Evolutionary conservation across 2,797 vertebrate species (phyloP), one percentile per base, ranked within the genome.

Genomic region (Pampus argenteus): DNA sequence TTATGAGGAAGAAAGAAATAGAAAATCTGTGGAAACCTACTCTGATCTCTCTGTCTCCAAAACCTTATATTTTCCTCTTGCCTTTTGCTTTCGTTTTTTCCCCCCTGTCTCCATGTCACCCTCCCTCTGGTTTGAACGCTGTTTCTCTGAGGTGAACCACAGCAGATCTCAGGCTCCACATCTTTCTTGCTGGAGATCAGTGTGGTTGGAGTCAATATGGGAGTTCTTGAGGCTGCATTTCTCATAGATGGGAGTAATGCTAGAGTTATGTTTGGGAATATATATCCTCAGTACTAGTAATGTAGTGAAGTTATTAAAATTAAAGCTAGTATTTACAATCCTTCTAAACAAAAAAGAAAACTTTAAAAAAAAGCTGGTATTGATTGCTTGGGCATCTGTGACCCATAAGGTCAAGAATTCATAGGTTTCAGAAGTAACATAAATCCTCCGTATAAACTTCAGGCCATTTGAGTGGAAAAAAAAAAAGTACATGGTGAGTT

Each of bases 81-180:
- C 64, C 52, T 54, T 29, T 82, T 34, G 60, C n/a, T 29, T 42
- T 67, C 40, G 11, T 63, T 74, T 61, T 70, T 59, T 38, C 48
- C 44, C 34, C 48, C 18, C 9, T 11, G n/a, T 79, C 63, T 77
- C 49, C n/a, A 63, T 59, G 62, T 49, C 50, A 63, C 54, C 56
- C 56, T 78, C 23, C 14, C 67, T 69, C 40, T 78, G 76, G 77
- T 69, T 78, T 67, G 28, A 73, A 59, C 59, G 47, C 57, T 61
- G 65, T 80, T 73, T 71, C 48, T 77, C 61, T 86, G 86, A 88
- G 87, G 88, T 79, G 74, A 88, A 86, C 89, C 89, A 74, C 85
- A 81, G 74, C 73, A 78, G 67, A 84, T 88, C 81, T 74, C 76
- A 81, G 85, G 71, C 87, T 87, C 85, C 68, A 81, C 20, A 57